A percentile compares a stretch with the other conserved stretches of the same genome.
Evolutionary conservation across 2,888 invertebrate genomes (phyloP).

Genomic region (Drosophila atroscutellata): DNA sequence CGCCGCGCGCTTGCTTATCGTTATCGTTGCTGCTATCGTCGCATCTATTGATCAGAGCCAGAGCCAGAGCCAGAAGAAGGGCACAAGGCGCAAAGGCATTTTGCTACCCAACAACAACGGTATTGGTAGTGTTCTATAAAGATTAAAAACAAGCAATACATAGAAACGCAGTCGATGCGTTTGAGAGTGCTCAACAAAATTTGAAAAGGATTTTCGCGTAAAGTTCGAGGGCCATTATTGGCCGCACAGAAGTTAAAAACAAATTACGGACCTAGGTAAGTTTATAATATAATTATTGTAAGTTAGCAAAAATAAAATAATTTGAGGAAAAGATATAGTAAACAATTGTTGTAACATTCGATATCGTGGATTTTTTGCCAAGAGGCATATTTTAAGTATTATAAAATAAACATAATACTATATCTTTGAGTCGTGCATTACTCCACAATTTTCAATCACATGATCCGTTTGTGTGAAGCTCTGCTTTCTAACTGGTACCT

Average conservation of each 20-base stretch:
- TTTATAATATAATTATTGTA: not conserved
- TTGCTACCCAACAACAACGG: conserved; percentile 19
- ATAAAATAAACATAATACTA: not conserved
- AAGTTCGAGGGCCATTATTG: conserved; percentile 27
- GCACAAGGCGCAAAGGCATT: conserved; percentile 35
- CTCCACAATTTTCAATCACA: conserved; percentile 28
- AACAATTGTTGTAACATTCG: not conserved
- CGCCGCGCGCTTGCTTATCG: conserved; percentile 49
- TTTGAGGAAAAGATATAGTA: not conserved
- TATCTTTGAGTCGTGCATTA: not conserved
- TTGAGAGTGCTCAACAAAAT: conserved; percentile 35
- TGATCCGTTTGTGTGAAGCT: conserved; percentile 29
- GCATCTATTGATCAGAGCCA: conserved; percentile 12
- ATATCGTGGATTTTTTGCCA: not conserved
- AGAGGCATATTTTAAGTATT: not conserved
- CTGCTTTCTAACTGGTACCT: conserved; percentile 19
- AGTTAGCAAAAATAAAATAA: not conserved
- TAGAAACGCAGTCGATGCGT: conserved; percentile 10
- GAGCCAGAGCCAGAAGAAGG: conserved; percentile 10
- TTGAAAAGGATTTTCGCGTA: conserved; percentile 30
- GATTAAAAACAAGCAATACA: not conserved
- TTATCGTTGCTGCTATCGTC: conserved; percentile 29
- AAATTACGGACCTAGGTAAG: conserved; percentile 47
- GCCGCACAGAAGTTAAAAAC: conserved; percentile 23
- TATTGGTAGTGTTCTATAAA: conserved; percentile 14